phyloP scores from a whole-genome alignment of 2,888 invertebrate genomes.

The Tromatobia lineatoria region DNA sequence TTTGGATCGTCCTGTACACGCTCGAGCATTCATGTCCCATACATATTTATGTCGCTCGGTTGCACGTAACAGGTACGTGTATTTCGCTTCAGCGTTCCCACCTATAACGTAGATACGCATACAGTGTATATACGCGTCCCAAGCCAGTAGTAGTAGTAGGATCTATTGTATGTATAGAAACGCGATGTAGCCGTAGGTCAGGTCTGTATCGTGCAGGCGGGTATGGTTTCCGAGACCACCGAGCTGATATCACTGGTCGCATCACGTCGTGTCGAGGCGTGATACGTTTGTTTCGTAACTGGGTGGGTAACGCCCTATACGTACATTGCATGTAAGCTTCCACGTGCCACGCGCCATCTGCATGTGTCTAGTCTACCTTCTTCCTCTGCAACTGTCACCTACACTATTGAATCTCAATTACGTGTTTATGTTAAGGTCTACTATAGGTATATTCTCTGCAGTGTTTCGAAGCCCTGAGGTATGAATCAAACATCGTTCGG shows the following conservation, averaged over 20 bases:
- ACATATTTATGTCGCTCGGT: constrained; percentile 82
- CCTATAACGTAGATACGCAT: background rate
- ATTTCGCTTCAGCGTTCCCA: constrained; percentile 19
- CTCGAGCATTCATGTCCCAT: constrained; percentile 84
- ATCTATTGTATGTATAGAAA: constrained; percentile 12
- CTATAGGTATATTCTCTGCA: background rate
- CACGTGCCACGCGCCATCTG: constrained; percentile 34
- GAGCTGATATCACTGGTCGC: constrained; percentile 76
- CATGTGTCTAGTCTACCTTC: constrained; percentile 10
- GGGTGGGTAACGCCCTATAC: constrained; percentile 75
- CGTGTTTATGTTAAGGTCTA: background rate
- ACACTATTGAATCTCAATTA: constrained; percentile 7
- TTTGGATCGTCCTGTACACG: constrained; percentile 73
- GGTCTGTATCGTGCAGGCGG: constrained; percentile 28
- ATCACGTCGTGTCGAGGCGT: constrained; percentile 78
- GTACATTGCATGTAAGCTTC: constrained; percentile 63
- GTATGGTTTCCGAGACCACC: constrained; percentile 36
- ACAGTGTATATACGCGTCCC: background rate
- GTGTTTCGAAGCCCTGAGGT: background rate
- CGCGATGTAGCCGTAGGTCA: constrained; percentile 8
- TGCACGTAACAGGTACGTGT: constrained; percentile 77
- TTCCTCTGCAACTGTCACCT: constrained; percentile 16
- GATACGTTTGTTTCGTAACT: constrained; percentile 84
- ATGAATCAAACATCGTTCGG: constrained; percentile 10
- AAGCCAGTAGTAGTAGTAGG: background rate